Conservation (phyloP, 2,113 vertebrate species). For the Actenoides lindsayi region DNA sequence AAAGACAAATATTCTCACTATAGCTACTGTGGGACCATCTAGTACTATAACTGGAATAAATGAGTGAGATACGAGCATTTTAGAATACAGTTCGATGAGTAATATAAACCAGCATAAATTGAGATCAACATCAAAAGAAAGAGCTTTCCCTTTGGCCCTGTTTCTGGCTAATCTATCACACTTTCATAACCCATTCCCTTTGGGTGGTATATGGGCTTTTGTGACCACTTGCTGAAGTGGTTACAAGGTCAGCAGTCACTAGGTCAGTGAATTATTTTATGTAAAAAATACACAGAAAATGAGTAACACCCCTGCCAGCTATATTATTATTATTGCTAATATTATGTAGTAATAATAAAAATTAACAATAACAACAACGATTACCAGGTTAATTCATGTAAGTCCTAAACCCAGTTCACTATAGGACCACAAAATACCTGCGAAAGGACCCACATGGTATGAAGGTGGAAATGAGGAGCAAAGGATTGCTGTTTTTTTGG, state of each 20-base stretch:
- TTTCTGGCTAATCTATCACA: neutral
- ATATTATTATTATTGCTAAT: neutral
- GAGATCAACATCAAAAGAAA: neutral
- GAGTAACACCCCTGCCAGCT: accelerated
- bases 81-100: neutral
- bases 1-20: neutral
- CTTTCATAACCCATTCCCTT: neutral
- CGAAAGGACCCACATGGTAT: neutral
- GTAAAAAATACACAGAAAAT: neutral
- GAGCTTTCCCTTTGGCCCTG: neutral
- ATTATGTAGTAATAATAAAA: neutral
- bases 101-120: neutral
- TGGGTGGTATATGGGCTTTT: neutral
- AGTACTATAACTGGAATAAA: neutral
- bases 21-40: neutral
- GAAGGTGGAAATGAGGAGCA: neutral
- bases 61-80: neutral
- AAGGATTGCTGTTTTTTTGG: neutral
- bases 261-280: neutral
- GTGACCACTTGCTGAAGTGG: neutral
- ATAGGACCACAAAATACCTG: neutral
- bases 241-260: neutral
- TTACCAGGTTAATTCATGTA: neutral
- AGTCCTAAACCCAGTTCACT: neutral
- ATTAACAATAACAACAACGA: neutral